Evolutionary conservation across 2,113 vertebrate species (phyloP), one percentile per base, ranked within the genome.

Genomic region (Azemiops feae): DNA sequence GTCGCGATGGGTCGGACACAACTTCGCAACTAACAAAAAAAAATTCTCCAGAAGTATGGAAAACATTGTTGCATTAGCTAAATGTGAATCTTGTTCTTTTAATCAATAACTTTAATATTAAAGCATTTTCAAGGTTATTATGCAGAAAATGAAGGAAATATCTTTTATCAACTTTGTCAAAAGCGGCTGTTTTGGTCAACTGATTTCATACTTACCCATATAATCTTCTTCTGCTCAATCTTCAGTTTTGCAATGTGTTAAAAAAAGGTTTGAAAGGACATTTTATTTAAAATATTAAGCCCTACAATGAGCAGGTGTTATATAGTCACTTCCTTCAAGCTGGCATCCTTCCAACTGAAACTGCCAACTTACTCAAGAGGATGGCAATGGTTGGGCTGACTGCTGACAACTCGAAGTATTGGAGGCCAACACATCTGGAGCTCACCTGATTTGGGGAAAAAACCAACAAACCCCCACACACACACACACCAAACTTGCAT

Each of bases 31-130:
- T n/a, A n/a, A n/a, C n/a, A n/a, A n/a, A n/a, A n/a, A n/a, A n/a
- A n/a, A n/a, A n/a, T 34, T 74, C 87, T 91, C 54, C 85, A 94
- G 74, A 89, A 96, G 95, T 93, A 91, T 58, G 58, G 91, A 94
- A 94, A 95, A 93, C 18, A 43, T n/a, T 30, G 39, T 39, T 9
- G 89, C n/a, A 25, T 86, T 91, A 74, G 93, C 60, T 45, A 57
- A 95, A 91, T 92, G 87, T 57, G 94, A 91, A 74, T 91, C 60
- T 47, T 30, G 22, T 18, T 92, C 52, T 92, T 92, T 81, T 81
- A 23, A 89, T 89, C 93, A 55, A 58, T 54, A 34, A 4, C 0
- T 50, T 52, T 85, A 64, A 93, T 74, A 92, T 39, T 57, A 34
- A 27, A 6, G 39, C 85, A 54, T 50, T 93, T 86, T 93, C 20